A percentile compares a stretch with the other conserved stretches of the same genome.
These are phyloP conservation scores for Tipula vernalis DNA, from an alignment of 2,888 invertebrate species.

Conservation along the genomic window DNA sequence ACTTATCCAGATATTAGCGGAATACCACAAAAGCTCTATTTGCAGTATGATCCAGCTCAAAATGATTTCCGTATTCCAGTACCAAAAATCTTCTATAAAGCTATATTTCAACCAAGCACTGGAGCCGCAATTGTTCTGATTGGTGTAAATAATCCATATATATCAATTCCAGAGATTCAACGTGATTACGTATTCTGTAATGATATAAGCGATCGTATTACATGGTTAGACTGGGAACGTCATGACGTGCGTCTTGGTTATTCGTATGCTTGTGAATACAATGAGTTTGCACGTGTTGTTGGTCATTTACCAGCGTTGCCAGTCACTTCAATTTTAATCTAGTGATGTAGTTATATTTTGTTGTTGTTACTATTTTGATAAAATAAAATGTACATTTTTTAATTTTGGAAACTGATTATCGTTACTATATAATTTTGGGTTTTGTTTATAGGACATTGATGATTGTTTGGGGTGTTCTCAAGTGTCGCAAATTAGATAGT, in stretches of 20 bases:
- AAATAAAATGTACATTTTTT: background rate
- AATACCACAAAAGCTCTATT: conserved; percentile 30
- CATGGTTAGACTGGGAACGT: conserved; percentile 36
- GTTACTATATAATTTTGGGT: too few species aligned
- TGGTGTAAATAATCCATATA: conserved; percentile 34
- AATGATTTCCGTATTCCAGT: conserved; percentile 33
- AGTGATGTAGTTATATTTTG: background rate
- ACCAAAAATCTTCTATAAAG: conserved; percentile 31
- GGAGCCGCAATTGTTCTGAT: conserved; percentile 41
- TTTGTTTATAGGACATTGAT: too few species aligned
- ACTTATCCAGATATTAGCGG: conserved; percentile 38
- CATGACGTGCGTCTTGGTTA: conserved; percentile 25
- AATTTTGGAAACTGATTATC: too few species aligned
- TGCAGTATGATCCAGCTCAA: conserved; percentile 23
- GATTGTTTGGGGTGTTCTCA: too few species aligned
- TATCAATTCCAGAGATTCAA: conserved; percentile 24
- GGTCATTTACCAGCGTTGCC: conserved; percentile 21
- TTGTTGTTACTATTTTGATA: background rate
- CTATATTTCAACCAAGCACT: conserved; percentile 38
- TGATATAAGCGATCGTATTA: conserved; percentile 34
- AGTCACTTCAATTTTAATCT: conserved; percentile 12
- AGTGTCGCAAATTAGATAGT: too few species aligned
- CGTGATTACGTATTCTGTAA: conserved; percentile 27
- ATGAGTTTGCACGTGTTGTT: conserved; percentile 24
- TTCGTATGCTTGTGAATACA: conserved; percentile 28